Base-by-base conservation (phyloP, 2,113 vertebrate species). In the Cnemophilus loriae region DNA sequence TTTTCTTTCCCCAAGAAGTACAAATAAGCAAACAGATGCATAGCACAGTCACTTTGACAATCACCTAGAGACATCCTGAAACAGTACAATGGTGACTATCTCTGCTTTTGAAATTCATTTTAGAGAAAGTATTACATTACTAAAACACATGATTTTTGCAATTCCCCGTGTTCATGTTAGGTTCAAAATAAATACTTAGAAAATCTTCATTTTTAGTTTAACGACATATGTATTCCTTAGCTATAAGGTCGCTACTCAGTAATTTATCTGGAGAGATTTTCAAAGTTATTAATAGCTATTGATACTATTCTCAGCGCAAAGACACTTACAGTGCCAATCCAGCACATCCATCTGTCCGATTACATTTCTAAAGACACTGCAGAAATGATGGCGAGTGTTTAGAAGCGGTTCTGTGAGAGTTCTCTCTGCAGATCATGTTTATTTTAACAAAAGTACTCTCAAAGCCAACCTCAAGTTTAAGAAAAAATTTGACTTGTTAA, bases 291-390 rank as follows among this genome's bases (percentile, higher is more conserved):
- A 97, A 97, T 97, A 97, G 97, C 95, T 91, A 95, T 91, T 89
- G 76, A 80, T 97, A 97, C 97, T 97, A 97, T 97, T 97, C 94
- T 97, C 77, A 94, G 97, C 17, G 26, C 93, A 97, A 97, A 97
- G 95, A 91, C 96, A 97, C 95, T 97, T 97, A 97, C 84, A 95
- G 93, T 78, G 94, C 86, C 96, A 97, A 97, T 96, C 96, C 96
- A 96, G 95, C 88, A 95, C 92, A 96, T 84, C 95, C 92, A 96
- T 97, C 96, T 97, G 95, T 90, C 95, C 94, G 92, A 92, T 93
- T 81, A 93, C 84, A 89, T 80, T 89, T 84, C 95, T 93, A 88
- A 95, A 95, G 96, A 84, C 95, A 79, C 69, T 79, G 94, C 94
- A 95, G 89, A 94, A 96, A 87, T 53, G 53, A 89, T 50, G 61